A percentile compares a stretch with the other conserved stretches of the same genome.
Evolutionary conservation across 2,888 invertebrate species (phyloP).

Genomic region (Ophion obscuratus): DNA sequence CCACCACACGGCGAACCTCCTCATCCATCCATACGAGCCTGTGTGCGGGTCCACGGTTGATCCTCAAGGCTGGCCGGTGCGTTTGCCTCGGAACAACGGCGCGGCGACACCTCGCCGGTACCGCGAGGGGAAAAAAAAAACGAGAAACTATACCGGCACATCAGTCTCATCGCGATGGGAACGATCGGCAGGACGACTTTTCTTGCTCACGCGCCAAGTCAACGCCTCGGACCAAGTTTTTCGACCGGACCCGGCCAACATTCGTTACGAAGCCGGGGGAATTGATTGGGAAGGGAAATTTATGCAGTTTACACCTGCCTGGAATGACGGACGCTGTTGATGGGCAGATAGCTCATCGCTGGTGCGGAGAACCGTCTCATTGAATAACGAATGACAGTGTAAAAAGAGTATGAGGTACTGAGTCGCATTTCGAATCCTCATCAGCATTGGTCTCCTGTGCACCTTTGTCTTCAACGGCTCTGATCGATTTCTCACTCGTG

Average conservation of each 20-base stretch:
- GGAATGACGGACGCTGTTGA: conserved; percentile 14
- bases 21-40: not conserved
- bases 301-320: conserved; percentile 42
- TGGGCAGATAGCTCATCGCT: not conserved
- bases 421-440: not conserved
- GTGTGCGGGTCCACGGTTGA: not conserved
- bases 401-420: not conserved
- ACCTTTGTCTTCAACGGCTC: not conserved
- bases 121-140: conserved; percentile 6
- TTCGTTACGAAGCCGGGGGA: conserved; percentile 7
- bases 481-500: not conserved
- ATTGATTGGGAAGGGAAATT: conserved; percentile 53
- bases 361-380: not conserved
- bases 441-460: not conserved
- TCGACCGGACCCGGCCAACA: conserved; percentile 1
- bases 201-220: conserved; percentile 62
- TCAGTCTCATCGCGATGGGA: conserved; percentile 56
- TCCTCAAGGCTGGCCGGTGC: conserved; percentile 17
- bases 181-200: conserved; percentile 50
- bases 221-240: conserved; percentile 53
- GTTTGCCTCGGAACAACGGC: conserved; percentile 31
- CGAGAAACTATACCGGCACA: conserved; percentile 45
- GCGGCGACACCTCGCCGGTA: conserved; percentile 57
- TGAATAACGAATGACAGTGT: not conserved
- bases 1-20: conserved; percentile 20